Conservation (phyloP, 2,797 vertebrate genomes). For the Acipenser oxyrinchus region DNA sequence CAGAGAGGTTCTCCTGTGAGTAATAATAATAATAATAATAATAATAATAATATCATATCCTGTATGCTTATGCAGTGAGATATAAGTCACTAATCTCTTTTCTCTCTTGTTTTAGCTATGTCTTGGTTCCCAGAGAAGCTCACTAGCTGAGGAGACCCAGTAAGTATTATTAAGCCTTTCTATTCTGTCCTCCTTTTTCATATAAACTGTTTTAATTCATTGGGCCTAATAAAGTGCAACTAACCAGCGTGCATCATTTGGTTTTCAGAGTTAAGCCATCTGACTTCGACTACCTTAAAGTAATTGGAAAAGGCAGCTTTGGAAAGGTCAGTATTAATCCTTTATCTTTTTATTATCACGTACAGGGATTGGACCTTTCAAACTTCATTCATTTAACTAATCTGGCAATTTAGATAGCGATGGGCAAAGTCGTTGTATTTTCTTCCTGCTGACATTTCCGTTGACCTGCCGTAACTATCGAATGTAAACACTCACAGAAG, state of each 20-base stretch:
- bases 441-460: too few relatives aligned
- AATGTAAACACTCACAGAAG: too few relatives aligned
- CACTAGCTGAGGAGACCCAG: constrained; percentile 61
- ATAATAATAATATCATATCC: constrained; percentile 2
- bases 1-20: constrained; percentile 27
- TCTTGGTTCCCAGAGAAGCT: constrained; percentile 41
- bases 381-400: too few relatives aligned
- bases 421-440: too few relatives aligned
- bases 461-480: too few relatives aligned
- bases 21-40: not conserved
- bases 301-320: constrained; percentile 73
- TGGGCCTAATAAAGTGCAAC: too few relatives aligned
- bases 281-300: constrained; percentile 68
- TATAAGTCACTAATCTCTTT: constrained; percentile 2
- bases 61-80: not conserved
- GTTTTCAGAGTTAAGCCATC: constrained; percentile 57
- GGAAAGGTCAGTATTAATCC: constrained; percentile 50
- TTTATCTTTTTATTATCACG: too few relatives aligned
- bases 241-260: too few relatives aligned
- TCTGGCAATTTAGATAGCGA: too few relatives aligned
- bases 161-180: constrained; percentile 36
- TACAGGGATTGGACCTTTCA: too few relatives aligned
- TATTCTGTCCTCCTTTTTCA: too few relatives aligned
- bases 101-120: constrained; percentile 33
- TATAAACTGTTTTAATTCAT: too few relatives aligned